Evolutionary conservation across 1,140 invertebrate species (phyloP), one percentile per base, ranked within the genome.

Genomic region (Aleiodes sp.): DNA sequence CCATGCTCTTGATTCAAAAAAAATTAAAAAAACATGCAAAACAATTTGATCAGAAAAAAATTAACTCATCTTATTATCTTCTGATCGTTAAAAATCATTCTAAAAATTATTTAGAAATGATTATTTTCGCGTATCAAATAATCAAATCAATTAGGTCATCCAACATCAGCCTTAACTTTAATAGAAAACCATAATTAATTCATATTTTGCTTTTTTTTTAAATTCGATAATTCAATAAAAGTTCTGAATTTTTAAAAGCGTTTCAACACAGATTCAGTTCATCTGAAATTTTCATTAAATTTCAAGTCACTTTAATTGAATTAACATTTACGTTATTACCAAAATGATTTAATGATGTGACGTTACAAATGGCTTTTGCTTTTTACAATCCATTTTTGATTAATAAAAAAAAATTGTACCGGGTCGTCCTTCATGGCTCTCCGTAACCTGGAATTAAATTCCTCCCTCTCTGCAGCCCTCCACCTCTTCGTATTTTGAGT

Each of bases 321-420:
- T n/a, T n/a, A n/a, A n/a, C n/a, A n/a, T n/a, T n/a, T n/a, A n/a
- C n/a, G n/a, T n/a, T n/a, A n/a, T n/a, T n/a, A n/a, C n/a, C n/a
- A n/a, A n/a, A n/a, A n/a, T n/a, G n/a, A n/a, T n/a, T n/a, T n/a
- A n/a, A n/a, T n/a, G n/a, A n/a, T n/a, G n/a, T n/a, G n/a, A n/a
- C n/a, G n/a, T n/a, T n/a, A n/a, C n/a, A n/a, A n/a, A n/a, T n/a
- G n/a, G n/a, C n/a, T n/a, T n/a, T n/a, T n/a, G n/a, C n/a, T n/a
- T n/a, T n/a, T n/a, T n/a, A n/a, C n/a, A n/a, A n/a, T n/a, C n/a
- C n/a, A n/a, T n/a, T n/a, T n/a, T n/a, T n/a, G n/a, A 78, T 77
- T 71, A 75, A 79, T 29, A 21, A 31, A 78, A 71, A 70, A 72
- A 71, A 21, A 52, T 33, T 69, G 69, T 70, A 70, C 71, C 72